phyloP scores from a whole-genome alignment of 2,113 vertebrate genomes.

The Pangasianodon hypophthalmus region DNA sequence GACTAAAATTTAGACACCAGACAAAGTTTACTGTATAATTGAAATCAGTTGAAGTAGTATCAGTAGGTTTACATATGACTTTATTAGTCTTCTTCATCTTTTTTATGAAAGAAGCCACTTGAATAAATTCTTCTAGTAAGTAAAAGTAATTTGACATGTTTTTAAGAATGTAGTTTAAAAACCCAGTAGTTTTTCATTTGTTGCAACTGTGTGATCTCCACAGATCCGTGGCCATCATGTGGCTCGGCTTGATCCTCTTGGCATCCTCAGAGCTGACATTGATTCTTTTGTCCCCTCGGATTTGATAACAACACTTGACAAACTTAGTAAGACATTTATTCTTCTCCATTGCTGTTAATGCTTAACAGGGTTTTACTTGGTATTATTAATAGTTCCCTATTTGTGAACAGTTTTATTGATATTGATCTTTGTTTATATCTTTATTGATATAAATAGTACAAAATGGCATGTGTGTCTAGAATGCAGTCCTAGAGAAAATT shows the following conservation, averaged over 20 bases:
- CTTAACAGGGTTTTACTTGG: neutral
- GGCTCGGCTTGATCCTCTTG: constrained; percentile 57
- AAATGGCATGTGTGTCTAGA: neutral
- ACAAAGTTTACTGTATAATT: neutral
- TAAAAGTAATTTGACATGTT: neutral
- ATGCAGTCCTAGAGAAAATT: constrained; percentile 10
- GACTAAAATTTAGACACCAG: neutral
- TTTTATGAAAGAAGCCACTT: neutral
- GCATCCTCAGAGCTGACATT: constrained; percentile 69
- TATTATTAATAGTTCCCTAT: constrained; percentile 15
- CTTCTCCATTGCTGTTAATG: neutral
- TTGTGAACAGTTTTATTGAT: constrained; percentile 13
- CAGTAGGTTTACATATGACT: neutral
- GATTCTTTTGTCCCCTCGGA: constrained; percentile 70
- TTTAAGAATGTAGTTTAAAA: neutral
- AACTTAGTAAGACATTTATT: constrained; percentile 64
- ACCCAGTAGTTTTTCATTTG: neutral
- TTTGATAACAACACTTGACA: constrained; percentile 72
- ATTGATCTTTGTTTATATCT: neutral
- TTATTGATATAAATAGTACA: neutral
- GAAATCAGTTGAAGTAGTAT: neutral
- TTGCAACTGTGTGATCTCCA: neutral
- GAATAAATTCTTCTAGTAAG: neutral
- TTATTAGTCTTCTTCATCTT: neutral
- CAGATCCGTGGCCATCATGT: constrained; percentile 12